These are phyloP conservation scores for Zosterops lateralis DNA, from an alignment of 2,113 vertebrate species.

Conservation along the genomic window DNA sequence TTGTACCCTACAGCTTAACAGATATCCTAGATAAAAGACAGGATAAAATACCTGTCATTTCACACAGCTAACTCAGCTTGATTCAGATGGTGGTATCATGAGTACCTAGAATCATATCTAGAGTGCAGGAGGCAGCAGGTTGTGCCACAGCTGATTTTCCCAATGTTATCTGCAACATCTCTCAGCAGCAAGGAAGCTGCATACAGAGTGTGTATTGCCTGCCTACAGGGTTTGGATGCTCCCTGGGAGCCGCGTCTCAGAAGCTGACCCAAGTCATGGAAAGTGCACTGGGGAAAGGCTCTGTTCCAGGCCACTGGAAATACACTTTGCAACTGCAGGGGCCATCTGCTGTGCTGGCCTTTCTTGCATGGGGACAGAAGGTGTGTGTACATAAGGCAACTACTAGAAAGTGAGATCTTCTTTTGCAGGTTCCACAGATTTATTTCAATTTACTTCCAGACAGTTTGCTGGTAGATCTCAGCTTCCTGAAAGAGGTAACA, in stretches of 20 bases:
- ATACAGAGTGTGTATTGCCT: accelerated
- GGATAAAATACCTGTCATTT: neutral
- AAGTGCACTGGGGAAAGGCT: neutral
- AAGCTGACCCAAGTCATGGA: neutral
- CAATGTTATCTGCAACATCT: neutral
- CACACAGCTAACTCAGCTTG: accelerated
- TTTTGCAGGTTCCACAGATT: neutral
- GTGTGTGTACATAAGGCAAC: neutral
- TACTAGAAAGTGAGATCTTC: neutral
- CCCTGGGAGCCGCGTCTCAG: neutral
- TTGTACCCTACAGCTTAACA: neutral
- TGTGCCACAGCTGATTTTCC: neutral
- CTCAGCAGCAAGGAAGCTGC: neutral
- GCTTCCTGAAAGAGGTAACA: neutral
- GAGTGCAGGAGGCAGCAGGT: neutral
- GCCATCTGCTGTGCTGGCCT: neutral
- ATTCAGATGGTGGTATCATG: neutral
- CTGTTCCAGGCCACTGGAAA: neutral
- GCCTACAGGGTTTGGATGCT: neutral
- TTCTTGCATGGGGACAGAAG: neutral
- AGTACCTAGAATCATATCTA: neutral
- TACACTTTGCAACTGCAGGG: neutral
- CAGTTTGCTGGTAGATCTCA: neutral
- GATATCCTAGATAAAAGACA: neutral
- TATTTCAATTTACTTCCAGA: neutral